Evolutionary conservation across 1,140 invertebrate species (phyloP).

Genomic region (Drosophila santomea): DNA sequence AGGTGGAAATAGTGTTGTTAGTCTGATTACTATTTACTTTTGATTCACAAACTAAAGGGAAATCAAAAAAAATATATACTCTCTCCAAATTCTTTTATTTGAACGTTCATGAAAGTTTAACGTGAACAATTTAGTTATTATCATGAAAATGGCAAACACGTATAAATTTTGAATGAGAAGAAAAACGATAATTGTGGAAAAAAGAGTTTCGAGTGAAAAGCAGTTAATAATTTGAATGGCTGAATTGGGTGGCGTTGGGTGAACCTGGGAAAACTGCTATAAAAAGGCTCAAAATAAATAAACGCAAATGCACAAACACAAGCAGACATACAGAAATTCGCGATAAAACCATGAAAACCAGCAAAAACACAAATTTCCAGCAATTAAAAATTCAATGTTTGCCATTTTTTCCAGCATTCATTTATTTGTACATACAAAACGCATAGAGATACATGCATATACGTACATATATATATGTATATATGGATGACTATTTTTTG

Average conservation of each 20-base stretch:
- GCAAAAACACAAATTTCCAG: conserved; percentile 70
- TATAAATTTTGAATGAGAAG: conserved; percentile 42
- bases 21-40: not conserved
- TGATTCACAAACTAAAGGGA: not conserved
- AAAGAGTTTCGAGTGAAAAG: conserved; percentile 53
- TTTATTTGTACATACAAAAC: conserved; percentile 10
- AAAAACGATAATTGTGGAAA: conserved; percentile 17
- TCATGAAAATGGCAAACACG: conserved; percentile 44
- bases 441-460: not conserved
- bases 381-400: conserved; percentile 82
- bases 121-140: conserved; percentile 60
- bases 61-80: not conserved
- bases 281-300: conserved; percentile 64
- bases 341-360: conserved; percentile 60
- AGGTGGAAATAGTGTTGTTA: not conserved
- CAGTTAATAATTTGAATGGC: conserved; percentile 67
- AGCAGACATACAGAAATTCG: conserved; percentile 35
- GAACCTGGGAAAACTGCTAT: conserved; percentile 33
- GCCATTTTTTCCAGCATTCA: conserved; percentile 40
- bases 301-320: conserved; percentile 58
- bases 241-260: not conserved
- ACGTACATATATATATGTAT: not conserved
- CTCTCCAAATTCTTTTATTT: conserved; percentile 1
- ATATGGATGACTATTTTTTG: conserved; percentile 13
- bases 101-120: conserved; percentile 15